Conservation (phyloP, 2,113 vertebrate genomes). For the Argyrosomus japonicus region DNA sequence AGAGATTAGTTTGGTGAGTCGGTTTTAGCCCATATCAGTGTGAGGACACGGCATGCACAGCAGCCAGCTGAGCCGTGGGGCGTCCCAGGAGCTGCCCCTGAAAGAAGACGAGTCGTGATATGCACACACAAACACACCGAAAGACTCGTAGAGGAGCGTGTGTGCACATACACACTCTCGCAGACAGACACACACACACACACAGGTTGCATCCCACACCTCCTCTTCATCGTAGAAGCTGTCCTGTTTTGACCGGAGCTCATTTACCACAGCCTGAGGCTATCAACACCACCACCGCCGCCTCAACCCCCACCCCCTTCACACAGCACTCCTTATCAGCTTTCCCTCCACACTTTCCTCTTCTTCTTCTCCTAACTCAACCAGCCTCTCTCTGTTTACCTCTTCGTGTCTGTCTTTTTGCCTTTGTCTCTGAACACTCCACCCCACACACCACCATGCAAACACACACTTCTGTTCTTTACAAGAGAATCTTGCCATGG, state of each 20-base stretch:
- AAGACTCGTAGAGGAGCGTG: not conserved
- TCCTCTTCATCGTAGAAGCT: slow-evolving; percentile 39
- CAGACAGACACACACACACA: slow-evolving; percentile 8
- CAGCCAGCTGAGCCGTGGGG: slow-evolving; percentile 26
- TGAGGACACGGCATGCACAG: slow-evolving; percentile 13
- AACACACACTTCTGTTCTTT: slow-evolving; percentile 30
- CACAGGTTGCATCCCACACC: slow-evolving; percentile 36
- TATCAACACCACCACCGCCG: slow-evolving; percentile 37
- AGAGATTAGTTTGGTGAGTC: slow-evolving; percentile 33
- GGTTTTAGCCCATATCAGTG: slow-evolving; percentile 28
- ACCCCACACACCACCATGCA: not conserved
- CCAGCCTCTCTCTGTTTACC: slow-evolving; percentile 32
- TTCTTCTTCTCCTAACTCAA: not conserved
- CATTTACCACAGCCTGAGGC: slow-evolving; percentile 64
- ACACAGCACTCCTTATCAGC: slow-evolving; percentile 31
- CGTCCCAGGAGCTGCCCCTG: slow-evolving; percentile 20
- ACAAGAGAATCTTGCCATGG: slow-evolving; percentile 27
- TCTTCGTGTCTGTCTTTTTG: slow-evolving; percentile 3
- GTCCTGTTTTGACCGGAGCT: slow-evolving; percentile 63
- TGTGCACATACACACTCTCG: not conserved
- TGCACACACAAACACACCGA: slow-evolving; percentile 9
- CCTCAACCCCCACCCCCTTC: not conserved
- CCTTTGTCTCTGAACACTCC: not conserved
- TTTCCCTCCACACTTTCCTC: slow-evolving; percentile 22
- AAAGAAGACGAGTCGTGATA: slow-evolving; percentile 19